Evolutionary conservation across 2,888 invertebrate genomes (phyloP).

Genomic region (Mimas tiliae): DNA sequence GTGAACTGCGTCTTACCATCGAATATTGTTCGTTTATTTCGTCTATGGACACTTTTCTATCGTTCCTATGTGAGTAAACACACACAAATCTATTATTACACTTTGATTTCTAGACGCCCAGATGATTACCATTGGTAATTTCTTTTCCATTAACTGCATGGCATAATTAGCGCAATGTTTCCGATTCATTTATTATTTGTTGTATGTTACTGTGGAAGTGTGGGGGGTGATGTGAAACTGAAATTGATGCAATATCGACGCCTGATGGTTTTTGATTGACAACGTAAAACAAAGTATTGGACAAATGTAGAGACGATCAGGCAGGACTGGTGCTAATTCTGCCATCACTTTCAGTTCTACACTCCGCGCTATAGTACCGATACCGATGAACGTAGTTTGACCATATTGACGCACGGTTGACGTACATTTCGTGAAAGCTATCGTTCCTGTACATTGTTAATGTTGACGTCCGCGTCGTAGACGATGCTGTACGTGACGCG

Average conservation of each 20-base stretch:
- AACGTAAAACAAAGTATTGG: neutral
- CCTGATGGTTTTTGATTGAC: conserved; percentile 14
- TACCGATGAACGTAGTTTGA: neutral
- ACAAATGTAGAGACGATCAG: neutral
- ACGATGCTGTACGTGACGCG: neutral
- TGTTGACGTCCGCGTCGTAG: neutral
- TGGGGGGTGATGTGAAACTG: conserved; percentile 3
- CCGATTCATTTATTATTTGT: conserved; percentile 19
- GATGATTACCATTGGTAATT: conserved; percentile 26
- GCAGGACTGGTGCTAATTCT: conserved; percentile 24
- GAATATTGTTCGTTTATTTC: conserved; percentile 6
- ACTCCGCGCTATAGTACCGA: neutral
- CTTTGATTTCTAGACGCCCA: conserved; percentile 15
- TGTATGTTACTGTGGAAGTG: conserved; percentile 10
- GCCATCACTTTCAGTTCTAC: conserved; percentile 16
- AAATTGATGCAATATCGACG: conserved; percentile 18
- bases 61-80: conserved; percentile 14
- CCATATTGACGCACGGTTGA: conserved; percentile 7
- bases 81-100: conserved; percentile 20
- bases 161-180: conserved; percentile 25
- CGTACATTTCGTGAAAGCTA: conserved; percentile 23
- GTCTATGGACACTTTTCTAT: neutral
- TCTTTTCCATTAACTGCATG: conserved; percentile 21
- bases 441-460: conserved; percentile 18
- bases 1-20: conserved; percentile 6